Evolutionary conservation across 2,113 vertebrate species (phyloP).

Genomic region (Mustela lutreola): DNA sequence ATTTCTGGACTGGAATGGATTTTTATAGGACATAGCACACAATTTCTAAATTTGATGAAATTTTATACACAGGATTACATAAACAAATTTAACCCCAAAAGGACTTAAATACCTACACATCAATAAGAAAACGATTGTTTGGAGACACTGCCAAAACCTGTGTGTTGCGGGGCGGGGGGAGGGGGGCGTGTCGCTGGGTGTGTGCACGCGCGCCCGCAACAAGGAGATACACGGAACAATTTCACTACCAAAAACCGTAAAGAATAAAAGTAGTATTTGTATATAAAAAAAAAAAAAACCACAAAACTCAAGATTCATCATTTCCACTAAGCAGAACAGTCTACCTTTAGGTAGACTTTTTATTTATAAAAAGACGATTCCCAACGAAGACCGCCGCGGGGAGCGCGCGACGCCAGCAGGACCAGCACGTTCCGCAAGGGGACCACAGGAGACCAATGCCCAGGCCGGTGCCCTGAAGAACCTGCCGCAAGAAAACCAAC

Average conservation of each 20-base stretch:
- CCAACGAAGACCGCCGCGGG: background rate
- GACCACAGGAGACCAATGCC: background rate
- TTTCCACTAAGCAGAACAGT: background rate
- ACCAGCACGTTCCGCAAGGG: background rate
- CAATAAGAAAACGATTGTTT: background rate
- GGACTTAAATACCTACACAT: background rate
- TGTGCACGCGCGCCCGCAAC: background rate
- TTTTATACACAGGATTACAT: background rate
- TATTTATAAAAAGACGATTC: background rate
- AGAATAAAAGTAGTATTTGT: background rate
- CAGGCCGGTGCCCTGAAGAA: accelerated
- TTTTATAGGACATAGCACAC: background rate
- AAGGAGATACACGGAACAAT: background rate
- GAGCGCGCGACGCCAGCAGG: accelerated
- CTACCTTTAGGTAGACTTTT: background rate
- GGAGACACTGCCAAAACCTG: background rate
- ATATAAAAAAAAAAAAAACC: background rate
- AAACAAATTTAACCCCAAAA: background rate
- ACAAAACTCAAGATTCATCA: background rate
- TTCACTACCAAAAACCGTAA: background rate
- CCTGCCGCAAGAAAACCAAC: background rate
- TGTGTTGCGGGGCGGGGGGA: too few species aligned
- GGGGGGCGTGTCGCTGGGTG: too few species aligned
- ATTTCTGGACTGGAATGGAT: background rate
- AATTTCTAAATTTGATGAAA: background rate